phyloP scores from a whole-genome alignment of 2,113 vertebrate genomes.

The Corythaixoides concolor region DNA sequence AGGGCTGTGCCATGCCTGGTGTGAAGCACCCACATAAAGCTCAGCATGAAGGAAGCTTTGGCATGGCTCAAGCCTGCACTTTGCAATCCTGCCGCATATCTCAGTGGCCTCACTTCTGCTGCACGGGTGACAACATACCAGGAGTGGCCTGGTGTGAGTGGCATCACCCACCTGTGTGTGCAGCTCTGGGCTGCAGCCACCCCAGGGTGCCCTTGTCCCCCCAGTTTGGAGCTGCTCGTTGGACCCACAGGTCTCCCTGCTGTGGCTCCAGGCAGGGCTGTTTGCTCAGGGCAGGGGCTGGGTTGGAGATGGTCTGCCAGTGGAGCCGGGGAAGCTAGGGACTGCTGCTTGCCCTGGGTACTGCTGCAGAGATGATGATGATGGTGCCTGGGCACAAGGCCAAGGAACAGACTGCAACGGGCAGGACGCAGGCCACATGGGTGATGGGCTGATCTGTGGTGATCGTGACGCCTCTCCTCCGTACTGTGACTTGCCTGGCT shows the following conservation, averaged over 20 bases:
- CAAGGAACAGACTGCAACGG: rapidly evolving
- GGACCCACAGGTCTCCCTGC: rapidly evolving
- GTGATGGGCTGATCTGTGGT: rapidly evolving
- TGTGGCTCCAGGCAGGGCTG: neutral
- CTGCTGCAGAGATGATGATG: neutral
- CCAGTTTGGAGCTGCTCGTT: rapidly evolving
- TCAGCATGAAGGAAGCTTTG: neutral
- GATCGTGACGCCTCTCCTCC: neutral
- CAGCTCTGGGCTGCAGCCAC: neutral
- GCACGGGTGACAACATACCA: neutral
- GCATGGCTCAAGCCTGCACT: neutral
- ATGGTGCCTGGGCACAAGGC: neutral
- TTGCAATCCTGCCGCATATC: neutral
- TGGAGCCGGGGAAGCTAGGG: neutral
- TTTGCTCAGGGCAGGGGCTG: neutral
- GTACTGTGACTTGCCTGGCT: neutral
- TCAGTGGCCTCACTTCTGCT: neutral
- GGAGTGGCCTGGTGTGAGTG: neutral
- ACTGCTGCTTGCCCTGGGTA: neutral
- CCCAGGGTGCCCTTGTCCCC: no score
- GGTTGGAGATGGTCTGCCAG: neutral
- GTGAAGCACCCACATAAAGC: neutral
- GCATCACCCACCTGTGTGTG: neutral
- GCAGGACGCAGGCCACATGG: no score
- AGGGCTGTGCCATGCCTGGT: neutral